Base-by-base conservation (phyloP, 2,113 vertebrate genomes). In the Cnemophilus loriae region DNA sequence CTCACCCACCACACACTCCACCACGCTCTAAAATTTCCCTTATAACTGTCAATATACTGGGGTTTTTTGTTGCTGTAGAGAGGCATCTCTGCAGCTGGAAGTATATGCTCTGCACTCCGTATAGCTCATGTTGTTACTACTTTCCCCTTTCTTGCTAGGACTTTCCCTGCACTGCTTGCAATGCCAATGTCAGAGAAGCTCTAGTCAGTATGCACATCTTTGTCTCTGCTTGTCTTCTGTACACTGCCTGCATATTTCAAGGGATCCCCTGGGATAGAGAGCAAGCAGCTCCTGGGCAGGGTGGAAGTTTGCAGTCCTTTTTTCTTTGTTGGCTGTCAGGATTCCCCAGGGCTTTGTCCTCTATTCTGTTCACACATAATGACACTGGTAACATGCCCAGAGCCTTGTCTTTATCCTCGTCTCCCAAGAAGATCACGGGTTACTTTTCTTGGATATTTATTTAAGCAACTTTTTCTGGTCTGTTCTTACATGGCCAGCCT, bases 161-260 rank as follows among this genome's bases (percentile, higher is more conserved):
- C 20, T 47, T 69, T 1, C 4, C 30, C 17, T 27, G 11, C 3
- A 2, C 7, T 65, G 23, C 30, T 70, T 1, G 1, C 13, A 46
- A 4, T 33, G 26, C 17, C 37, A 2, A 15, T 30, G 27, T 22
- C 20, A 17, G 68, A 69, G 42, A 3, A 39, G 15, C 52, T 49
- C 37, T 9, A 41, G 61, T 37, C 28, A 9, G 7, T 5, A 10
- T 11, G 32, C 8, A 7, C 32, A 63, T 59, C n/a, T 52, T 42
- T 44, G 27, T 73, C 28, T 41, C 44, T 69, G 49, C 16, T 60
- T 32, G 41, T 74, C 10, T 65, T 37, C 41, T 39, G 24, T 24
- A 9, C 70, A 28, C 30, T 33, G 41, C 1, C 41, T 19, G 27
- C 1, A 0, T 32, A 7, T 74, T 84, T 78, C 37, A 19, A 16